Evolutionary conservation across 2,113 vertebrate genomes (phyloP), one percentile per base, ranked within the genome.

Genomic region (Eretmochelys imbricata): DNA sequence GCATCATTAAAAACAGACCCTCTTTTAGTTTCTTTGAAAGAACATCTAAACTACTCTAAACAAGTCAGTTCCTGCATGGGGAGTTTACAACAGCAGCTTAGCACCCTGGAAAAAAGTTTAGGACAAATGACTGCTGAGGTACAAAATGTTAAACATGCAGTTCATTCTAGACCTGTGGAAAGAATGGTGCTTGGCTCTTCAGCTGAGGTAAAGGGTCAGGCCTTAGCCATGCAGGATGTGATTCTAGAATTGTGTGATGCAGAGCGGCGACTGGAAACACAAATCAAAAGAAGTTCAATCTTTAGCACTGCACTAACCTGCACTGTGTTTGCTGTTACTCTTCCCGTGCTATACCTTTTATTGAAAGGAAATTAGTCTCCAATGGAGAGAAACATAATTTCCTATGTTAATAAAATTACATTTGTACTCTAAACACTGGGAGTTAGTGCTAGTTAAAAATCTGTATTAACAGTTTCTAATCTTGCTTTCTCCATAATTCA

Each of bases 321-420:
- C 42, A 97, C 98, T 1, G 85, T 98, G 4, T 96, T 99, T 49
- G 98, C 99, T 20, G 35, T 99, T 93, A 97, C 98, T 1, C 80
- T 99, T 19, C 98, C 99, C 17, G 95, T 99, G 2, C 97, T 99
- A n/a, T 99, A 99, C 90, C 10, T 99, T 89, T 96, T 99, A 50
- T 98, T 99, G 48, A 99, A 98, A 95, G 98, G 98, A 51, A 98
- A 97, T 94, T 99, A 98, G 96, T 89, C 55, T 54, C 46, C 49
- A 54, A 57, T 79, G 53, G 53, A 89, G 80, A 46, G 79, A 86
- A 85, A 87, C 69, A 89, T 82, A 54, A n/a, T 85, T 89, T 87
- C 80, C 1, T 83, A 62, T 54, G 19, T 89, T 80, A 94, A 94
- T 97, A 95, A 96, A 97, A 92, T 80, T 62, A 9, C 51, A 81